Percentiles rank a stretch among this genome's conserved stretches.
These are phyloP conservation scores for Drosophila melanogaster DNA, from an alignment of 1,140 invertebrate genomes.

Conservation along the genomic window DNA sequence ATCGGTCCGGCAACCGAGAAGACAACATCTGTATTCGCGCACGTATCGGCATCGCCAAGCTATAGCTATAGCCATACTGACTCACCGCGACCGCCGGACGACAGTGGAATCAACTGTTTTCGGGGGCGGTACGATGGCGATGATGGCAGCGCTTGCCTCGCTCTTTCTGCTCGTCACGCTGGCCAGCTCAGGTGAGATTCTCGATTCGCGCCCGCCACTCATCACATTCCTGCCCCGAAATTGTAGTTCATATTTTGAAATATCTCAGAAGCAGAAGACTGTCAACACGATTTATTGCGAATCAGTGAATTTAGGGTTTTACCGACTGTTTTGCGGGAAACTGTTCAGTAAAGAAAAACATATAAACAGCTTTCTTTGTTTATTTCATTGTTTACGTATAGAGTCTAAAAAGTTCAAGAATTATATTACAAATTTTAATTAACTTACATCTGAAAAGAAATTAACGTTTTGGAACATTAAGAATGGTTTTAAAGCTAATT, in stretches of 20 bases:
- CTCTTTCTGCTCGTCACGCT: slow-evolving; percentile 63
- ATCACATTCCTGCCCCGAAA: not conserved
- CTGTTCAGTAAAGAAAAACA: too few species aligned
- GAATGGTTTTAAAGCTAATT: too few species aligned
- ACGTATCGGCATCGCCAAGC: slow-evolving; percentile 19
- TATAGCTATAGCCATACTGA: slow-evolving; percentile 30
- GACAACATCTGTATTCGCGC: slow-evolving; percentile 47
- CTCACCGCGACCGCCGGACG: slow-evolving; percentile 31
- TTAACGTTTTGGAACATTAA: too few species aligned
- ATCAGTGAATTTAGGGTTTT: too few species aligned
- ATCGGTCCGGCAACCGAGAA: slow-evolving; percentile 44
- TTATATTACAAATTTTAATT: too few species aligned
- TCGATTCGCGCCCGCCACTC: slow-evolving; percentile 12
- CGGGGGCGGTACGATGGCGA: slow-evolving; percentile 29
- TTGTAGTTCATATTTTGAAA: not conserved
- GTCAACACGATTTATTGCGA: too few species aligned
- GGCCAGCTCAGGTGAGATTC: slow-evolving; percentile 59
- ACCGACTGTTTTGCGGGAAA: too few species aligned
- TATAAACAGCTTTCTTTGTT: too few species aligned
- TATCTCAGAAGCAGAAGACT: too few species aligned
- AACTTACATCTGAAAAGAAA: too few species aligned
- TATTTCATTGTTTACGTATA: too few species aligned
- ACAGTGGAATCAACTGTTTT: slow-evolving; percentile 51
- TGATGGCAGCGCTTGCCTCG: slow-evolving; percentile 45
- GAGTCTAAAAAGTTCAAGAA: too few species aligned